Evolutionary conservation across 2,888 invertebrate genomes (phyloP).

Genomic region (Amorpha juglandis): DNA sequence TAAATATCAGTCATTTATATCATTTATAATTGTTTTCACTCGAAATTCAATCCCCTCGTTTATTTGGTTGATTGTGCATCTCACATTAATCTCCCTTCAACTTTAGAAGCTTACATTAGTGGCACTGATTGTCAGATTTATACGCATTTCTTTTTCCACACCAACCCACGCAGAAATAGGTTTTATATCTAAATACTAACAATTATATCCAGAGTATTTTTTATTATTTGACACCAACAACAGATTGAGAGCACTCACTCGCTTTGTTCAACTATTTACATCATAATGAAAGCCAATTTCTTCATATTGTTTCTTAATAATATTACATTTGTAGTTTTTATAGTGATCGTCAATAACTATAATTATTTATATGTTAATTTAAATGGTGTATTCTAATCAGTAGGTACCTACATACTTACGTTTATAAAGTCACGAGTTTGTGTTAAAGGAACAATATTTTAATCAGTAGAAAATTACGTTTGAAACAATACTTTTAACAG

Average conservation of each 20-base stretch:
- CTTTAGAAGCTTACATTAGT: slow-evolving; percentile 11
- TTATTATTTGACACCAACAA: background rate
- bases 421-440: no score
- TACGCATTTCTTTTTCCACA: slow-evolving; percentile 60
- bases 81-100: background rate
- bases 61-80: background rate
- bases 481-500: background rate
- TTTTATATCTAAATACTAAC: slow-evolving; percentile 34
- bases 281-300: no score
- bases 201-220: background rate
- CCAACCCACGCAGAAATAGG: slow-evolving; percentile 61
- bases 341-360: no score
- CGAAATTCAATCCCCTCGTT: background rate
- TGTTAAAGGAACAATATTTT: no score
- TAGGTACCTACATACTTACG: no score
- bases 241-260: background rate
- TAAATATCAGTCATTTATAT: slow-evolving; percentile 52
- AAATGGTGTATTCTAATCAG: no score
- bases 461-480: background rate
- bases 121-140: slow-evolving; percentile 41
- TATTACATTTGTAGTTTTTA: no score
- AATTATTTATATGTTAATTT: no score
- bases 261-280: no score
- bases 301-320: no score
- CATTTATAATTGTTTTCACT: slow-evolving; percentile 17